These are phyloP conservation scores for Sylvilagus floridanus DNA, from an alignment of 2,797 vertebrate species.

Conservation along the genomic window DNA sequence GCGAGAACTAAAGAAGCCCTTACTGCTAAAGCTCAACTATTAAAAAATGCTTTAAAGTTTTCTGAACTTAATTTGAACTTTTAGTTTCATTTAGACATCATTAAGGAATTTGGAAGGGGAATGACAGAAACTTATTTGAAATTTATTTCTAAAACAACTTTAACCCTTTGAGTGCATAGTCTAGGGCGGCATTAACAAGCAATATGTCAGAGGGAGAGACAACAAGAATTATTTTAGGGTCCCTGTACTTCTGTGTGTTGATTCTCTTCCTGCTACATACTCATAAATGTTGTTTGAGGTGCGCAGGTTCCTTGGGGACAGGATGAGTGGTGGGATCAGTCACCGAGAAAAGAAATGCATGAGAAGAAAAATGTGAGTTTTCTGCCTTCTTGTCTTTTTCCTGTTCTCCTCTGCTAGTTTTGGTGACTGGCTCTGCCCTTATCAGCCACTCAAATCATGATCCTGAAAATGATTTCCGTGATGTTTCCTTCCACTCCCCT, in stretches of 20 bases:
- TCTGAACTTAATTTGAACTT: constrained; percentile 89
- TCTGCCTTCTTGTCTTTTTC: background rate
- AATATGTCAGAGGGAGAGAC: background rate
- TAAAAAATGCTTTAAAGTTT: constrained; percentile 82
- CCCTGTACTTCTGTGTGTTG: background rate
- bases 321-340: background rate
- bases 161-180: background rate
- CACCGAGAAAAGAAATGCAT: background rate
- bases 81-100: constrained; percentile 87
- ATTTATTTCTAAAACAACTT: constrained; percentile 52
- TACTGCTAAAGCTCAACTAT: constrained; percentile 69
- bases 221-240: background rate
- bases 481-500: background rate
- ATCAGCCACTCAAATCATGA: background rate
- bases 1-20: constrained; percentile 54
- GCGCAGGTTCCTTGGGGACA: background rate
- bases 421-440: background rate
- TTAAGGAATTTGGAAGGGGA: constrained; percentile 78
- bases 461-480: background rate
- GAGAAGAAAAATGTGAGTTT: background rate
- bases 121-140: constrained; percentile 57
- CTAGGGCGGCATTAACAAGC: background rate
- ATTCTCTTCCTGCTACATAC: background rate
- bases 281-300: background rate
- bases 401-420: background rate